phyloP scores from a whole-genome alignment of 2,113 vertebrate genomes.

The Kryptolebias marmoratus region DNA sequence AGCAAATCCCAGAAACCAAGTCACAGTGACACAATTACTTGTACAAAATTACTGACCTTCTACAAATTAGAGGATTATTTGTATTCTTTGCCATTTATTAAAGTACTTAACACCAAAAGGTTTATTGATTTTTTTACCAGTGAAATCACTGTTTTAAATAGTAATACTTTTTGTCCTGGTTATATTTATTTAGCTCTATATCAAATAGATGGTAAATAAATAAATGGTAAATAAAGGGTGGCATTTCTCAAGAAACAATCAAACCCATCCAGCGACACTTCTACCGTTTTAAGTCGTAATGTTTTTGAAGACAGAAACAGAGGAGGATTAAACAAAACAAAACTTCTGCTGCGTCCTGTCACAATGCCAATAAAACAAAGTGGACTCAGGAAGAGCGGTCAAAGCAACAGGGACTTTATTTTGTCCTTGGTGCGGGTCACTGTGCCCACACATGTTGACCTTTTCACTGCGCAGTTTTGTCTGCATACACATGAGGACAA shows the following conservation, averaged over 20 bases:
- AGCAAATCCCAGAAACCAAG: conserved; percentile 14
- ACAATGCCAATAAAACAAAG: not conserved
- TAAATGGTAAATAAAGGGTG: not conserved
- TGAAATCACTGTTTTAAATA: too few species aligned
- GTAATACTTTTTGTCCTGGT: too few species aligned
- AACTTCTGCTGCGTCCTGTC: not conserved
- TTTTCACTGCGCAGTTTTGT: conserved; percentile 45
- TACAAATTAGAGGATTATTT: too few species aligned
- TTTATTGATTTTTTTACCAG: too few species aligned
- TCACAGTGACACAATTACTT: not conserved
- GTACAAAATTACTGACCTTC: too few species aligned
- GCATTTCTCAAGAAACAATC: not conserved
- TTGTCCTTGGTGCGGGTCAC: conserved; percentile 54
- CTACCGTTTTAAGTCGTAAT: too few species aligned
- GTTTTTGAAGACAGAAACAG: too few species aligned
- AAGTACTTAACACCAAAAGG: too few species aligned
- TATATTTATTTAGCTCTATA: too few species aligned
- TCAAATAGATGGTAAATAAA: too few species aligned
- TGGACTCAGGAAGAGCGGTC: not conserved
- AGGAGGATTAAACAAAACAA: not conserved
- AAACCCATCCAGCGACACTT: too few species aligned
- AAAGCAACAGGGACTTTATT: not conserved
- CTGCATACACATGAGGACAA: conserved; percentile 31
- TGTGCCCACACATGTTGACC: conserved; percentile 49
- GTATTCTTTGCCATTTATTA: too few species aligned